Percentiles rank a stretch among this genome's conserved stretches.
phyloP scores from a whole-genome alignment of 2,113 vertebrate genomes.

The Ibidorhyncha struthersii region DNA sequence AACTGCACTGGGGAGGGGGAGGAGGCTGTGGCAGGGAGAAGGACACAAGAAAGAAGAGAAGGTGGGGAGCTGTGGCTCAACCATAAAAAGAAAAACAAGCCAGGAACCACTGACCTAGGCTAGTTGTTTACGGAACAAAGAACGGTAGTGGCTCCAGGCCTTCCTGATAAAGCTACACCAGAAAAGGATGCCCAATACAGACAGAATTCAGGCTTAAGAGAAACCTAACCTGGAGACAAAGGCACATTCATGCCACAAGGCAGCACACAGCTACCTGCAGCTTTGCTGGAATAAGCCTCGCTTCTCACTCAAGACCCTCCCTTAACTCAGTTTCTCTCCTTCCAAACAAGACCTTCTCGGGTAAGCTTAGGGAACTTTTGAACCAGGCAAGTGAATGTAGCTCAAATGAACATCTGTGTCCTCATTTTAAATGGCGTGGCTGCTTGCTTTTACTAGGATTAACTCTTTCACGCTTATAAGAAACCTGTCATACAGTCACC shows the following conservation, averaged over 20 bases:
- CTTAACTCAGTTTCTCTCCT: background rate
- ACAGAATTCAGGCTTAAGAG: background rate
- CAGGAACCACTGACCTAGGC: background rate
- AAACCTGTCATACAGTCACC: background rate
- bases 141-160: fast-evolving
- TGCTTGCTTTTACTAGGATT: background rate
- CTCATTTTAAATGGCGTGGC: background rate
- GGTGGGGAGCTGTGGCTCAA: background rate
- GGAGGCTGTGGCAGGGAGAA: background rate
- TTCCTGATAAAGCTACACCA: background rate
- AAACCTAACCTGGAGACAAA: background rate
- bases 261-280: background rate
- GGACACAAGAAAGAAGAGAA: background rate
- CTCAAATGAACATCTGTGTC: background rate
- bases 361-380: background rate
- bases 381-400: background rate
- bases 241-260: fast-evolving
- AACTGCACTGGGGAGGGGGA: background rate
- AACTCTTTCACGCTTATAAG: background rate
- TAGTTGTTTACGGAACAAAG: background rate
- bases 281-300: background rate
- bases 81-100: background rate
- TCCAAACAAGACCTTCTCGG: background rate
- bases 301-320: background rate
- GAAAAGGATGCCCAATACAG: background rate